A percentile compares a stretch with the other conserved stretches of the same genome.
These are phyloP conservation scores for Argyra leucocephala DNA, from an alignment of 2,888 invertebrate genomes.

Conservation along the genomic window DNA sequence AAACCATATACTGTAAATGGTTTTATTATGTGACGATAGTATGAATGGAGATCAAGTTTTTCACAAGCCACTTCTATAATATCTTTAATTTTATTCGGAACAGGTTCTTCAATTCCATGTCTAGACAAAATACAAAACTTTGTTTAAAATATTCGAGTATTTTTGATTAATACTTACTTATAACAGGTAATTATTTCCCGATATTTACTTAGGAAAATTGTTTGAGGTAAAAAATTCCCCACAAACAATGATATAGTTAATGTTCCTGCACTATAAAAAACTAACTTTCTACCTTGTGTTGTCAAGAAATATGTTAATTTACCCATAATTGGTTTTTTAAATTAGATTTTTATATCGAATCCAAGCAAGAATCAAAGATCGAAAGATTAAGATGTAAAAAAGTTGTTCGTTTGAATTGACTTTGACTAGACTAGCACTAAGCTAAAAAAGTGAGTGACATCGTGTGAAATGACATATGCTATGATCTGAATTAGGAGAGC, in stretches of 20 bases:
- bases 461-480: too few species aligned
- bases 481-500: too few species aligned
- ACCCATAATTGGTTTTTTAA: too few species aligned
- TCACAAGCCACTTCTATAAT: constrained; percentile 52
- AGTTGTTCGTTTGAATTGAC: too few species aligned
- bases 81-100: constrained; percentile 46
- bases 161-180: constrained; percentile 43
- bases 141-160: not conserved
- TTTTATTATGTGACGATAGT: constrained; percentile 46
- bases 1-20: constrained; percentile 66
- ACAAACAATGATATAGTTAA: constrained; percentile 42
- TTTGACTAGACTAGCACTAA: too few species aligned
- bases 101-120: constrained; percentile 49
- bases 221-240: constrained; percentile 52
- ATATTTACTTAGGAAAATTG: constrained; percentile 52
- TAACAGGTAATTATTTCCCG: constrained; percentile 55
- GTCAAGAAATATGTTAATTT: constrained; percentile 33
- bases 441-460: too few species aligned
- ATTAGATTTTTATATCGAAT: too few species aligned
- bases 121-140: constrained; percentile 41
- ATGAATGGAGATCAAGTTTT: constrained; percentile 48
- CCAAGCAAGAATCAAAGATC: too few species aligned
- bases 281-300: constrained; percentile 47
- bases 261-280: constrained; percentile 45
- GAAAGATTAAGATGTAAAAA: too few species aligned